These are phyloP conservation scores for Antheraea assamensis DNA, from an alignment of 2,888 invertebrate species.

Conservation along the genomic window DNA sequence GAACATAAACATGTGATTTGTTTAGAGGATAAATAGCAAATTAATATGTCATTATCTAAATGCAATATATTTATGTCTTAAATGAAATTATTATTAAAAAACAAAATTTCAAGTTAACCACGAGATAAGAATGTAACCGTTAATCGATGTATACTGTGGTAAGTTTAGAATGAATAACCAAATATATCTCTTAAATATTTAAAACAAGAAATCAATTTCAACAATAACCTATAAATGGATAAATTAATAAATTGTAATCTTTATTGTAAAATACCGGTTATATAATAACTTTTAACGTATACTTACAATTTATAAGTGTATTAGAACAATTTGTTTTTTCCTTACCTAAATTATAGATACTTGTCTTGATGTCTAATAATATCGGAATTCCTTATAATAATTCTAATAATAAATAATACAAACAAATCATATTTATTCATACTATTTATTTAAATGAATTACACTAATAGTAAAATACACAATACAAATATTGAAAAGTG, in stretches of 20 bases:
- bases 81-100: background rate
- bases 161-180: background rate
- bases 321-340: background rate
- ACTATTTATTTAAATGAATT: background rate
- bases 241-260: background rate
- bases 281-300: background rate
- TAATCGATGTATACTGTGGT: background rate
- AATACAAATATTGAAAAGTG: background rate
- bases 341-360: background rate
- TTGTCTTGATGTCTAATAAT: background rate
- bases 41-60: background rate
- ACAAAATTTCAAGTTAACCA: background rate
- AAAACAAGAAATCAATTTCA: background rate
- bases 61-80: background rate
- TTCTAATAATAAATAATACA: background rate
- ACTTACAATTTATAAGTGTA: background rate
- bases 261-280: background rate
- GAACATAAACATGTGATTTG: conserved; percentile 6
- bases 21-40: background rate
- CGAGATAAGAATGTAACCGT: background rate
- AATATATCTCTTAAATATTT: background rate
- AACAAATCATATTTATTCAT: background rate
- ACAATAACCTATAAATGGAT: background rate
- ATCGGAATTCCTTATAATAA: too few relatives aligned
- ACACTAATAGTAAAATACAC: background rate